phyloP scores from a whole-genome alignment of 2,113 vertebrate genomes.

The Chamaetylas fuelleborni region DNA sequence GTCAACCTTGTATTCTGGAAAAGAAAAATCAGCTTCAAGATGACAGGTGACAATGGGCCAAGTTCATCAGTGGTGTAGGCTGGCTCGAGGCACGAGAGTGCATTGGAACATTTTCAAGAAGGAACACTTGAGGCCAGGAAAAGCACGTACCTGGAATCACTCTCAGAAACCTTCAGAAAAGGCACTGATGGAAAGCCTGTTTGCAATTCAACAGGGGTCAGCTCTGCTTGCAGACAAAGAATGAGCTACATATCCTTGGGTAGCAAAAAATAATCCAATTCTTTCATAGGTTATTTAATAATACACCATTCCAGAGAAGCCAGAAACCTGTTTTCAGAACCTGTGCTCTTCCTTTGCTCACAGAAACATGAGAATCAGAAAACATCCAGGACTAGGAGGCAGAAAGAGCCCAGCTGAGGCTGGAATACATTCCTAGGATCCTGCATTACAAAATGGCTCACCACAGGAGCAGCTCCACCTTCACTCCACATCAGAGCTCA shows the following conservation, averaged over 20 bases:
- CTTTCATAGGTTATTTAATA: neutral
- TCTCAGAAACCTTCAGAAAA: neutral
- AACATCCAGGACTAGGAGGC: neutral
- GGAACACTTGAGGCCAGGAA: neutral
- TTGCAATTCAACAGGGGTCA: neutral
- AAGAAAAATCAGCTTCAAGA: slow-evolving; percentile 29
- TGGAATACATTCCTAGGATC: neutral
- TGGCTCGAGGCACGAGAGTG: neutral
- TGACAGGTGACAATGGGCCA: slow-evolving; percentile 21
- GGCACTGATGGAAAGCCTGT: neutral
- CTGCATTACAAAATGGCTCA: neutral
- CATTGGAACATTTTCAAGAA: neutral
- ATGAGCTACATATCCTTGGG: neutral
- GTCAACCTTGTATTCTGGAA: neutral
- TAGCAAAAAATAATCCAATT: neutral
- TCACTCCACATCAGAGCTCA: neutral
- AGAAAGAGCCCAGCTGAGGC: neutral
- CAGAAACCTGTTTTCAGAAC: neutral
- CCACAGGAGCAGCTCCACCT: neutral
- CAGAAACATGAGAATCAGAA: neutral
- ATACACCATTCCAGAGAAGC: neutral
- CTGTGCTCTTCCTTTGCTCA: neutral
- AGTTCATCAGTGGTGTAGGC: neutral
- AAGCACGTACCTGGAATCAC: neutral
- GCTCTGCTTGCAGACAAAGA: neutral